Percentiles rank a stretch among this genome's conserved stretches.
Conservation (phyloP, 2,888 invertebrate genomes). For the Axea sp. region DNA sequence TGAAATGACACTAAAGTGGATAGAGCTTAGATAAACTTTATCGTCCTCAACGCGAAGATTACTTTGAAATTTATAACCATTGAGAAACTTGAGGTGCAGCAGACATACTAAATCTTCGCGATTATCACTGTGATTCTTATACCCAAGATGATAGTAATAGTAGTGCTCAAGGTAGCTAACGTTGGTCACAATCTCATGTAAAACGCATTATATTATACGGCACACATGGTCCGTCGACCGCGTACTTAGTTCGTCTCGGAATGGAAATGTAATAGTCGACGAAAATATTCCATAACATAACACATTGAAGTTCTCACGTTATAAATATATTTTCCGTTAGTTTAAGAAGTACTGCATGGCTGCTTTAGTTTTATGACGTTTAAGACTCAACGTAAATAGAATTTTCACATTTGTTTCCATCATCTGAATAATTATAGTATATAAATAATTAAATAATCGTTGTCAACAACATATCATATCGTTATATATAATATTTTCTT, state of each 20-base stretch:
- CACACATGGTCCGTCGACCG: constrained; percentile 3
- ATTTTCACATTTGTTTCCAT: too few species aligned
- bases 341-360: too few species aligned
- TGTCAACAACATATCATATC: too few species aligned
- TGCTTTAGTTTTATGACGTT: too few species aligned
- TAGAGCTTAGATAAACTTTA: constrained; percentile 67
- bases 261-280: background rate
- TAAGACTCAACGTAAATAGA: too few species aligned
- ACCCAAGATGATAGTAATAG: constrained; percentile 64
- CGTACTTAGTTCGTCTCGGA: constrained; percentile 3
- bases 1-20: constrained; percentile 66
- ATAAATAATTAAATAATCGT: too few species aligned
- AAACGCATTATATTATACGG: constrained; percentile 44
- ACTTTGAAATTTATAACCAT: constrained; percentile 67
- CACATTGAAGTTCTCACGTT: too few species aligned
- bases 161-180: constrained; percentile 25
- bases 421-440: too few species aligned
- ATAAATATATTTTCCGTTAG: too few species aligned
- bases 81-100: constrained; percentile 59
- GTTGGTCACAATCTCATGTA: constrained; percentile 39
- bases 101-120: constrained; percentile 65
- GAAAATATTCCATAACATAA: background rate
- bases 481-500: too few species aligned
- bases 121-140: constrained; percentile 67
- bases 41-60: constrained; percentile 68